Conservation (phyloP, 2,797 vertebrate genomes). For the Lithobates sylvaticus region DNA sequence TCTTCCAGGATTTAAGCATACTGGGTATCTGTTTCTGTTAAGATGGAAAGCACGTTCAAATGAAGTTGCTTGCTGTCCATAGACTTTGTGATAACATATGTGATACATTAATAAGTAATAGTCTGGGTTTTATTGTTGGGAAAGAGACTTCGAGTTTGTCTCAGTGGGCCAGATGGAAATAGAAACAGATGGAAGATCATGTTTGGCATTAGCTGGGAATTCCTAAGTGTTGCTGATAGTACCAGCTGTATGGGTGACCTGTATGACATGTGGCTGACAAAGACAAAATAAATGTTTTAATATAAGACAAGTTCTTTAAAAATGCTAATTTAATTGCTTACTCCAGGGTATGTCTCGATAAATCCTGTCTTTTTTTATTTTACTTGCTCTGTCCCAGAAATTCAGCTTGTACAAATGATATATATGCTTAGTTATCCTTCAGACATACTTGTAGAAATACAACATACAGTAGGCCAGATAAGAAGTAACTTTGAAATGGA, state of each 20-base stretch:
- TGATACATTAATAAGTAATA: constrained; percentile 27
- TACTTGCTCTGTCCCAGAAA: constrained; percentile 2
- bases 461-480: too few relatives aligned
- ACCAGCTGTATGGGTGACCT: constrained; percentile 76
- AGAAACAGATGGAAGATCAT: constrained; percentile 72
- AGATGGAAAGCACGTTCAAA: neutral
- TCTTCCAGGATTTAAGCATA: neutral
- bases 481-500: too few relatives aligned
- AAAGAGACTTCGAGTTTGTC: constrained; percentile 62
- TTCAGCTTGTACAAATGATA: too few relatives aligned
- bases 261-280: constrained; percentile 70
- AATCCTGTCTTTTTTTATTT: constrained; percentile 13
- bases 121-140: constrained; percentile 13
- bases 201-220: constrained; percentile 71
- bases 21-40: neutral
- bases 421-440: too few relatives aligned
- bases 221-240: constrained; percentile 72
- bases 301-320: constrained; percentile 68
- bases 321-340: constrained; percentile 57
- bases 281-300: constrained; percentile 70
- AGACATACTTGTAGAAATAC: too few relatives aligned
- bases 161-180: constrained; percentile 55
- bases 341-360: neutral
- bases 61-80: neutral
- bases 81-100: constrained; percentile 53